Conservation (phyloP, 2,797 vertebrate species). For the Hydrolagus colliei region DNA sequence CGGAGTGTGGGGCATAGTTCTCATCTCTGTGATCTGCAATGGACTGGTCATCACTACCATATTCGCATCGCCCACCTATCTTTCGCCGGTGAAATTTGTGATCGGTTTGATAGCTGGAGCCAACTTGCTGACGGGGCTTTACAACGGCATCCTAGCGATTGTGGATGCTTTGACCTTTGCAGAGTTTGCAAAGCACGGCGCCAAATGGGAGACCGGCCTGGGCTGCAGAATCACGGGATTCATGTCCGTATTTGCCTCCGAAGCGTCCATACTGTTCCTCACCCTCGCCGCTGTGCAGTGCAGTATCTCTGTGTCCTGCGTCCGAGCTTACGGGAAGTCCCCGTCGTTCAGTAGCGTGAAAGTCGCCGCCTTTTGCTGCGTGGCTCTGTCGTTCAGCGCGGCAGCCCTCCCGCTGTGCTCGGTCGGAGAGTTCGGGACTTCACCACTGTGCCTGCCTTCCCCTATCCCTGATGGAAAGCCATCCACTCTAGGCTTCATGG, state of each 20-base stretch:
- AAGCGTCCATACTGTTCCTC: conserved; percentile 78
- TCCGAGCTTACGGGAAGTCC: conserved; percentile 65
- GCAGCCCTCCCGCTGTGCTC: conserved; percentile 72
- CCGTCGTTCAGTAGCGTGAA: conserved; percentile 66
- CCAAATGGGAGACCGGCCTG: conserved; percentile 74
- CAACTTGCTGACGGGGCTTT: conserved; percentile 76
- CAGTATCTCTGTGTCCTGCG: conserved; percentile 71
- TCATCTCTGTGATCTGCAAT: conserved; percentile 77
- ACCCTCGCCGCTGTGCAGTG: conserved; percentile 80
- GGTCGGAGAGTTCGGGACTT: conserved; percentile 76
- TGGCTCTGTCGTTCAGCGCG: conserved; percentile 63
- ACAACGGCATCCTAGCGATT: conserved; percentile 72
- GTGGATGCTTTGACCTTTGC: conserved; percentile 78
- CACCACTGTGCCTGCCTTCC: conserved; percentile 82
- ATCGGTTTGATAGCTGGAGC: conserved; percentile 79
- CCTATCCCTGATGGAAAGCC: conserved; percentile 66
- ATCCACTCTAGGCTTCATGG: conserved; percentile 69
- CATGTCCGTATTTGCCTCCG: conserved; percentile 78
- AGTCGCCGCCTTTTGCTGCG: conserved; percentile 66
- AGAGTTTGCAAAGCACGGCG: conserved; percentile 71
- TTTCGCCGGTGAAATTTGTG: conserved; percentile 80
- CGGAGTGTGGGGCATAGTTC: conserved; percentile 76
- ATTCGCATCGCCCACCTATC: conserved; percentile 65
- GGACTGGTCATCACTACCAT: conserved; percentile 73
- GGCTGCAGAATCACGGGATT: conserved; percentile 82